Conservation (phyloP, 2,888 invertebrate species). For the Mythimna ferrago region DNA sequence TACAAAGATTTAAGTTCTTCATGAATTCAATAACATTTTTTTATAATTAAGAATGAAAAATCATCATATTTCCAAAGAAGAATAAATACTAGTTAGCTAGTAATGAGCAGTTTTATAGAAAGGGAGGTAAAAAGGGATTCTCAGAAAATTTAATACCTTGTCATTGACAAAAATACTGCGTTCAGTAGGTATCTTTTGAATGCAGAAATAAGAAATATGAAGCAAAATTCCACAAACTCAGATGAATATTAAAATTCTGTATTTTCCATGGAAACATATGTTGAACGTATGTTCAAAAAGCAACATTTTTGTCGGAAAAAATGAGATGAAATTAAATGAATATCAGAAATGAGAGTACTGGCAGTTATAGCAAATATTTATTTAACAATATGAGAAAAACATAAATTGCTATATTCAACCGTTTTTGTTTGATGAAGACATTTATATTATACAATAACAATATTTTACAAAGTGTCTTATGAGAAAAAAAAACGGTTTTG, state of each 20-base stretch:
- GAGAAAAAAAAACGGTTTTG: background rate
- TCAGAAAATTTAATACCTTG: slow-evolving; percentile 5
- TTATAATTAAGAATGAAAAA: too few relatives aligned
- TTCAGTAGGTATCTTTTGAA: background rate
- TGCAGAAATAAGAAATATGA: background rate
- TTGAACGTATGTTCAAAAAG: slow-evolving; percentile 19
- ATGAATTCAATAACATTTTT: too few relatives aligned
- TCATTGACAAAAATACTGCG: background rate
- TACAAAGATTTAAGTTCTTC: background rate
- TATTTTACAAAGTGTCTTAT: background rate
- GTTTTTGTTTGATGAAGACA: background rate
- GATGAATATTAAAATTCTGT: slow-evolving; percentile 31
- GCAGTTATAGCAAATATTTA: background rate
- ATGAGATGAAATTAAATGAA: slow-evolving; percentile 22
- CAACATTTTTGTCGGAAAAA: slow-evolving; percentile 7
- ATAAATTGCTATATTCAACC: background rate
- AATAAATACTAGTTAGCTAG: background rate
- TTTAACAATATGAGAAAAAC: background rate
- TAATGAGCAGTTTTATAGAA: background rate
- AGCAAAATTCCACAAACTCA: slow-evolving; percentile 6
- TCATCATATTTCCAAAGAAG: background rate
- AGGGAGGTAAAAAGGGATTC: background rate
- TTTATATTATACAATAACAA: background rate
- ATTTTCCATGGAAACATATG: slow-evolving; percentile 18
- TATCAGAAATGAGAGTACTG: slow-evolving; percentile 1